A percentile compares a stretch with the other conserved stretches of the same genome.
phyloP scores from a whole-genome alignment of 2,113 vertebrate species.

The Carlito syrichta region DNA sequence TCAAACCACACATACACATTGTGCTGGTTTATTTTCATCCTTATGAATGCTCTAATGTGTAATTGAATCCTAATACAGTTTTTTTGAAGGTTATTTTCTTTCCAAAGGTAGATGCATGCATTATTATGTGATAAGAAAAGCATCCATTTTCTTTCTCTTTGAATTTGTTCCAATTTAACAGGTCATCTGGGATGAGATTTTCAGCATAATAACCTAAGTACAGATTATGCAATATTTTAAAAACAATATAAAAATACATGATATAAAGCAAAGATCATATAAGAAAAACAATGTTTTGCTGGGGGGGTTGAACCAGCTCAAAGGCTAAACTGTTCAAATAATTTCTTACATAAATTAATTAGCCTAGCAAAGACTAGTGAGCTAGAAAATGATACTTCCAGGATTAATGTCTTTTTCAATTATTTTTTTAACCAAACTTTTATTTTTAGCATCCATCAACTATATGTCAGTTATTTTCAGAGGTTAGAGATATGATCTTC shows the following conservation, averaged over 20 bases:
- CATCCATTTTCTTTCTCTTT: not conserved
- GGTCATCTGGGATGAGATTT: conserved; percentile 3
- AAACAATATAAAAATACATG: not conserved
- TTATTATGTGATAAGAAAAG: not conserved
- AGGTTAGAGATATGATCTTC: not conserved
- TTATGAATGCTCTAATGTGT: not conserved
- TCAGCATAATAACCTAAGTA: not conserved
- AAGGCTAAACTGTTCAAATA: not conserved
- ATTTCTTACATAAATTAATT: not conserved
- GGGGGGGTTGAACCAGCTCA: not conserved
- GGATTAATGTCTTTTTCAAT: not conserved
- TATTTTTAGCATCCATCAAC: not conserved
- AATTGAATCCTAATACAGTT: not conserved
- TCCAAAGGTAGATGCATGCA: not conserved
- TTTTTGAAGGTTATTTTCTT: not conserved
- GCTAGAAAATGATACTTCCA: not conserved
- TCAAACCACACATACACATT: not conserved
- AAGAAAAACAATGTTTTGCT: not conserved
- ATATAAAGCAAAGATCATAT: not conserved
- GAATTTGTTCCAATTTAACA: conserved; percentile 20
- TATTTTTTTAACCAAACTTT: not conserved
- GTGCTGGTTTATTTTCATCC: not conserved
- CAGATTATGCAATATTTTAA: not conserved
- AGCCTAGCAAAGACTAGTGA: not conserved
- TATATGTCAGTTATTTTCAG: not conserved